Evolutionary conservation across 2,113 vertebrate genomes (phyloP).

Genomic region (Gobio gobio): DNA sequence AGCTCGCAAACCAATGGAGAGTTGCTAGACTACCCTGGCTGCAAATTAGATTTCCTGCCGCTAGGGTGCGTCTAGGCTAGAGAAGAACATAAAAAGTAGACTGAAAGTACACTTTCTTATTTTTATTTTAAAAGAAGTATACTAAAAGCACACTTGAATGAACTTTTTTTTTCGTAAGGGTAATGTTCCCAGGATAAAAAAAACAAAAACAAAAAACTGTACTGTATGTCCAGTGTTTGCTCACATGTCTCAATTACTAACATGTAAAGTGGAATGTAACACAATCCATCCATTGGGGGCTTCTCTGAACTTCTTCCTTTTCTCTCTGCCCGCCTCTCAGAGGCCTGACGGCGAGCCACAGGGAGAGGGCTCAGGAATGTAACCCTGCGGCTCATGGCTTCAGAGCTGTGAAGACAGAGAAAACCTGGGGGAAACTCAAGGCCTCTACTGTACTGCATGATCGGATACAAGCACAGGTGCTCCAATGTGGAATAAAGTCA

Average conservation of each 20-base stretch:
- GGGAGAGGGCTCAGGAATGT: slow-evolving; percentile 75
- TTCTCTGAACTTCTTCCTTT: slow-evolving; percentile 38
- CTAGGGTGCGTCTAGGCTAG: no score
- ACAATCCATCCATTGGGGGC: slow-evolving; percentile 13
- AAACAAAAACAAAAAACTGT: background rate
- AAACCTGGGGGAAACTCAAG: slow-evolving; percentile 2
- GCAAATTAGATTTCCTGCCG: no score
- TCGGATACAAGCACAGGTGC: background rate
- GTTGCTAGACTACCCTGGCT: no score
- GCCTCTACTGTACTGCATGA: background rate
- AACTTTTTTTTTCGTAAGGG: no score
- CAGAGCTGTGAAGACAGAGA: slow-evolving; percentile 7
- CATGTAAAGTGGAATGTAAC: slow-evolving; percentile 46
- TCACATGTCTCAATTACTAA: slow-evolving; percentile 15
- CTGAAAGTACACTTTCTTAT: no score
- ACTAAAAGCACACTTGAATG: no score
- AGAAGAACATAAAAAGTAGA: no score
- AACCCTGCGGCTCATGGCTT: slow-evolving; percentile 46
- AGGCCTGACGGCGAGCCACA: slow-evolving; percentile 51
- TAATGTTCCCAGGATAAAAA: background rate
- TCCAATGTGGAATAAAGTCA: background rate
- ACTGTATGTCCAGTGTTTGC: background rate
- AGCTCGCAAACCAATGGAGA: no score
- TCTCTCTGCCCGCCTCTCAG: slow-evolving; percentile 53
- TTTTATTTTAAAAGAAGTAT: no score